A percentile compares a stretch with the other conserved stretches of the same genome.
Conservation (phyloP, 2,888 invertebrate genomes). For the Diarsia mendica region DNA sequence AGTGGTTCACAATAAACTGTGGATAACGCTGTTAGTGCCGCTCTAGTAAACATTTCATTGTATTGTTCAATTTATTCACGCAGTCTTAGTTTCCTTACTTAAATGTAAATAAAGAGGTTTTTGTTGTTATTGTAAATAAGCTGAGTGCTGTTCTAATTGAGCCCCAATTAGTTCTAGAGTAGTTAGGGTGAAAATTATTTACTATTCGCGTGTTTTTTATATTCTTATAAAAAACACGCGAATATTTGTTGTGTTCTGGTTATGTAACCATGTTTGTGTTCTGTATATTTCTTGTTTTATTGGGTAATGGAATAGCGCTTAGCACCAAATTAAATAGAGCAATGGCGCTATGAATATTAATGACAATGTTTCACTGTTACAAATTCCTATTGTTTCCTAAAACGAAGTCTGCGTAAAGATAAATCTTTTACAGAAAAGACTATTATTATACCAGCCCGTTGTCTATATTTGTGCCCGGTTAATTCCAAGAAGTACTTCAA, state of each 20-base stretch:
- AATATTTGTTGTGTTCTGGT: no score
- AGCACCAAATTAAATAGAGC: neutral
- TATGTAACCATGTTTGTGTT: no score
- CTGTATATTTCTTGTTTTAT: no score
- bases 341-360: neutral
- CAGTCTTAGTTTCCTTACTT: conserved; percentile 24
- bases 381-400: neutral
- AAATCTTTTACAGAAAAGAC: neutral
- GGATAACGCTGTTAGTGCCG: conserved; percentile 60
- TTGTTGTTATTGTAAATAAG: conserved; percentile 30
- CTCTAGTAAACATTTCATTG: conserved; percentile 63
- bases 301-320: conserved; percentile 5
- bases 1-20: conserved; percentile 50
- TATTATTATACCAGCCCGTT: neutral
- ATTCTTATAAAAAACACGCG: no score
- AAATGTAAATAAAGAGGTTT: conserved; percentile 43
- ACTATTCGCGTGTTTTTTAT: conserved; percentile 43
- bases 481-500: neutral
- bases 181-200: conserved; percentile 25
- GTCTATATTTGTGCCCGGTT: neutral
- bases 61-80: conserved; percentile 48
- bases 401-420: neutral
- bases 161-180: conserved; percentile 31
- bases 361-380: neutral
- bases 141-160: conserved; percentile 43